phyloP scores from a whole-genome alignment of 2,113 vertebrate species.

The Orientallactaga bullata region DNA sequence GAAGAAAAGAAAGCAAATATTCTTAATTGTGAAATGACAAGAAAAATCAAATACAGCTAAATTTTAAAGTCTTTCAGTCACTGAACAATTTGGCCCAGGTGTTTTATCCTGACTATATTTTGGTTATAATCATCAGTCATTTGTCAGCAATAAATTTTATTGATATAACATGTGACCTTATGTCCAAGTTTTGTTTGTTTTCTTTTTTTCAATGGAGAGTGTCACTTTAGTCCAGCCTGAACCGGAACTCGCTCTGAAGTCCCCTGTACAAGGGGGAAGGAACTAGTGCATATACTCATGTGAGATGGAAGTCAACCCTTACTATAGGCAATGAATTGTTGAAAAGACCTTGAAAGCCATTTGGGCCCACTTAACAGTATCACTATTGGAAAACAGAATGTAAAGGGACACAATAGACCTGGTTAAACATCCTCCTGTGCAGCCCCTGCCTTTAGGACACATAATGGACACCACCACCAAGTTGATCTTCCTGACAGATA shows the following conservation, averaged over 20 bases:
- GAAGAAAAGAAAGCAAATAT: neutral
- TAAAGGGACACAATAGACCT: too few relatives aligned
- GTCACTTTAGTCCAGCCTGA: too few relatives aligned
- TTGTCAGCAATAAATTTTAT: neutral
- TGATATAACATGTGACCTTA: neutral
- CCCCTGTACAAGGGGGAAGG: too few relatives aligned
- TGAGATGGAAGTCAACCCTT: constrained; percentile 37
- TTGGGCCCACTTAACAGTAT: constrained; percentile 14
- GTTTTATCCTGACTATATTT: neutral
- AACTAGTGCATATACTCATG: neutral
- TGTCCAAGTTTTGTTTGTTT: neutral
- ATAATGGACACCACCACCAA: too few relatives aligned
- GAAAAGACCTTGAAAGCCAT: constrained; percentile 16
- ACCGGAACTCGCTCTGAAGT: too few relatives aligned
- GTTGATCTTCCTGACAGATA: too few relatives aligned
- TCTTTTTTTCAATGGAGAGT: too few relatives aligned
- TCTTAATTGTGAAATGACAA: neutral
- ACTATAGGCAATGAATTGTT: constrained; percentile 51
- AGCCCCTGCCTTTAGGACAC: too few relatives aligned
- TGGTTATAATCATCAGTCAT: constrained; percentile 10
- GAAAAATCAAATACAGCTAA: neutral
- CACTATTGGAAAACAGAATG: too few relatives aligned
- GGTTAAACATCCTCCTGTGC: too few relatives aligned
- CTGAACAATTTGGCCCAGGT: neutral
- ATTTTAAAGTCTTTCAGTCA: constrained; percentile 27